Base-by-base conservation (phyloP, 2,113 vertebrate species). In the Ammospiza nelsoni region DNA sequence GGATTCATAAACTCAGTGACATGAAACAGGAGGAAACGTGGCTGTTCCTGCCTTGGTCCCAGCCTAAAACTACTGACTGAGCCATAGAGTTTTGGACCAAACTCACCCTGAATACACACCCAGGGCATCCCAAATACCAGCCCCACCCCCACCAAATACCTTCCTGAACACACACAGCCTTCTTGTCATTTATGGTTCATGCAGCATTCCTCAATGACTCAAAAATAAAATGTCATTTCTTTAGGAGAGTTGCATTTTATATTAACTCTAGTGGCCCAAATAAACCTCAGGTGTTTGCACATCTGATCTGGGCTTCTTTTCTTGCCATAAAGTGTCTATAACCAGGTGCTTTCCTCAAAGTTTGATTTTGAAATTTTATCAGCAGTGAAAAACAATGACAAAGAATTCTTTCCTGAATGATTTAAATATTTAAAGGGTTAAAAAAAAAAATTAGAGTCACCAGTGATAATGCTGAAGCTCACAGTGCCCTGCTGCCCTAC, bases 51-150 rank as follows among this genome's bases (percentile, higher is more conserved):
- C 12, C 10, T 33, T 5, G 22, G 9, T 28, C 67, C 27, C n/a
- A 77, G 1, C 20, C 31, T 25, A 19, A 43, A 73, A 3, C 59
- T n/a, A 17, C 51, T 48, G 49, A 55, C 5, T 12, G 12, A 5
- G 48, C 22, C 8, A 3, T 18, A 8, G 63, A 72, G 5, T 33
- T 17, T 11, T 0, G 0, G 29, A 39, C 27, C 28, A 3, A 23
- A 71, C 22, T 66, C 5, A 3, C 46, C 2, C 5, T 17, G 37
- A 84, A 33, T 12, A 2, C 25, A 7, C 15, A 5, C 12, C 66
- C 9, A 84, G 59, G 24, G 23, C 51, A 46, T 9, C 67, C 68
- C 6, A 1, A 87, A 73, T 57, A 18, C 48, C 43, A 59, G 21
- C 1, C 31, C 15, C 29, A 54, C 28, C 19, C 27, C 4, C 0